These are phyloP conservation scores for Agonopterix arenella DNA, from an alignment of 2,888 invertebrate genomes.

Conservation along the genomic window DNA sequence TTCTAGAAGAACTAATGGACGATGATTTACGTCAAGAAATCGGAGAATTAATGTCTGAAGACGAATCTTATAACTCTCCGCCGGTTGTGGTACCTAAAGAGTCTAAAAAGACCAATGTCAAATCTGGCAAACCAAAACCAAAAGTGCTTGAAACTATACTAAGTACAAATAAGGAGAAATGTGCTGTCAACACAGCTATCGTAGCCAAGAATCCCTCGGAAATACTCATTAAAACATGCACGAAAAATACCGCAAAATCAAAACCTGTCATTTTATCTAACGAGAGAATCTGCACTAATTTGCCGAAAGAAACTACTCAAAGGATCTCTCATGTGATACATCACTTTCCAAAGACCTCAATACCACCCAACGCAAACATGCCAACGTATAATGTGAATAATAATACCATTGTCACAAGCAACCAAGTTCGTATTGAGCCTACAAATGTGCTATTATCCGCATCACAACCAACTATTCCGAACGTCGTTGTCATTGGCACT, in stretches of 20 bases:
- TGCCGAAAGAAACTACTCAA: background rate
- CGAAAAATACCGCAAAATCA: background rate
- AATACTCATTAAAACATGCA: background rate
- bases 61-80: conserved; percentile 34
- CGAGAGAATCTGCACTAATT: conserved; percentile 1
- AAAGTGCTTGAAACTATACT: background rate
- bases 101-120: background rate
- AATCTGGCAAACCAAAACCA: background rate
- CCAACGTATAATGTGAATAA: conserved; percentile 6
- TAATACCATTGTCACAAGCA: conserved; percentile 4
- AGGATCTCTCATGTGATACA: background rate
- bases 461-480: conserved; percentile 31
- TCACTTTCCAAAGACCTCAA: background rate
- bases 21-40: conserved; percentile 64
- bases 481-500: conserved; percentile 41
- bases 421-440: conserved; percentile 15
- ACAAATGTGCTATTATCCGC: conserved; percentile 24
- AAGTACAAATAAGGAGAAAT: background rate
- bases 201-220: background rate
- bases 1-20: conserved; percentile 65
- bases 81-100: conserved; percentile 16
- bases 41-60: conserved; percentile 57
- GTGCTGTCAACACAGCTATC: background rate
- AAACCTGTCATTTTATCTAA: conserved; percentile 4
- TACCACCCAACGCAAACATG: background rate